A percentile compares a stretch with the other conserved stretches of the same genome.
Evolutionary conservation across 2,888 invertebrate species (phyloP).

Genomic region (Gibbula magus): DNA sequence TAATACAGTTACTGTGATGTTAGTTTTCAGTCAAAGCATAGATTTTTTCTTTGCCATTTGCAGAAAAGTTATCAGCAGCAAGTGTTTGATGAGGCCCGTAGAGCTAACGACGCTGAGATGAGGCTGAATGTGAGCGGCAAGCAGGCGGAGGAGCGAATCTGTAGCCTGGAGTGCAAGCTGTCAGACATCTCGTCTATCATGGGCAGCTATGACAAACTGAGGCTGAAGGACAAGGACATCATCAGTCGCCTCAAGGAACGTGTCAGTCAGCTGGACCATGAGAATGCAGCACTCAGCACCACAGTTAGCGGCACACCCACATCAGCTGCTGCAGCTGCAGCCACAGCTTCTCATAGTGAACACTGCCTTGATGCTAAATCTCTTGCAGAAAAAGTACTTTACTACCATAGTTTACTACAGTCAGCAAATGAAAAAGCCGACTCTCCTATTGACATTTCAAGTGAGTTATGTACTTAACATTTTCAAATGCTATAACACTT

Average conservation of each 20-base stretch:
- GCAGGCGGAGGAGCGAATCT: conserved; percentile 86
- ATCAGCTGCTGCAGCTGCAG: conserved; percentile 58
- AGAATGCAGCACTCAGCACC: conserved; percentile 72
- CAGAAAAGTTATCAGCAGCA: conserved; percentile 81
- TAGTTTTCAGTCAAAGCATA: not conserved
- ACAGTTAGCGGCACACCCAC: conserved; percentile 64
- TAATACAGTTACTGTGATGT: too few species aligned
- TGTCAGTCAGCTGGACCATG: conserved; percentile 72
- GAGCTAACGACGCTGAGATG: conserved; percentile 84
- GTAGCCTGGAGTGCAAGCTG: conserved; percentile 84
- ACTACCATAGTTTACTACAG: conserved; percentile 80
- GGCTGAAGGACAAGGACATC: conserved; percentile 84
- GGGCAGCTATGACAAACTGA: conserved; percentile 84
- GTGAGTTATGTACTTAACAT: conserved; percentile 58
- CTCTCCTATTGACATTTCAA: conserved; percentile 80
- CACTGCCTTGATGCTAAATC: conserved; percentile 63
- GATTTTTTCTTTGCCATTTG: not conserved
- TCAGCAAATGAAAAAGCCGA: conserved; percentile 78
- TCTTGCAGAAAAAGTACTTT: conserved; percentile 81
- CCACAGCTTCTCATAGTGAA: conserved; percentile 42
- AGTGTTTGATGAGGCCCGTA: conserved; percentile 83
- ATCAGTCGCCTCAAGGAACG: conserved; percentile 80
- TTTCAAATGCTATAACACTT: too few species aligned
- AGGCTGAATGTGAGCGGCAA: conserved; percentile 81
- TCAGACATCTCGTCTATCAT: conserved; percentile 87